A percentile compares a stretch with the other conserved stretches of the same genome.
Conservation (phyloP, 2,797 vertebrate genomes). For the Etheostoma nigrum region DNA sequence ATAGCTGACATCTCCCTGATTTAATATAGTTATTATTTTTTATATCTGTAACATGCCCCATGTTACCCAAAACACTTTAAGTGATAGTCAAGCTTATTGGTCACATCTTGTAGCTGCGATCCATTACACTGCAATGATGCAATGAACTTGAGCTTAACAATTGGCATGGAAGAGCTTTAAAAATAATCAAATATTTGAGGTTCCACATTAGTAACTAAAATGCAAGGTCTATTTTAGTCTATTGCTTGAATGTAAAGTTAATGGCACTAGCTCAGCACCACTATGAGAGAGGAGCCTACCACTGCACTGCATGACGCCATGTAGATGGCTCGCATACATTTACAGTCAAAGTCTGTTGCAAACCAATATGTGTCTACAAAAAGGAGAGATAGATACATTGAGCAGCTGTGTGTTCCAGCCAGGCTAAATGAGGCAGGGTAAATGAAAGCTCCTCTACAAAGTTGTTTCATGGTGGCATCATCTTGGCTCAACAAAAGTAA, state of each 20-base stretch:
- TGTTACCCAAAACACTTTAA: not conserved
- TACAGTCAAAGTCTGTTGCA: conserved; percentile 18
- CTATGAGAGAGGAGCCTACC: not conserved
- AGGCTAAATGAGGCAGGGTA: conserved; percentile 64
- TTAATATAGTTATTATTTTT: conserved; percentile 1
- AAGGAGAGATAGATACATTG: conserved; percentile 23
- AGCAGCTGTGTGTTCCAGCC: conserved; percentile 60
- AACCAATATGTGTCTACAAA: conserved; percentile 6
- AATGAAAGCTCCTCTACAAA: conserved; percentile 49
- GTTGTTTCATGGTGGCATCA: conserved; percentile 44
- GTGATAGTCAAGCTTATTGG: not conserved
- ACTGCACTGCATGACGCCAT: conserved; percentile 14
- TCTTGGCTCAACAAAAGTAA: conserved; percentile 40
- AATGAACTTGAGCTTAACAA: not conserved
- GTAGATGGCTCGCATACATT: not conserved
- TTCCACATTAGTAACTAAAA: not conserved
- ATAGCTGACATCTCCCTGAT: not conserved
- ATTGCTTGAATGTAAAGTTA: not conserved
- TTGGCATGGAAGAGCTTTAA: not conserved
- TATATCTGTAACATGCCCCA: not conserved
- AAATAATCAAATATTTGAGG: not conserved
- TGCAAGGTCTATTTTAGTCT: not conserved
- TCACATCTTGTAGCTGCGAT: not conserved
- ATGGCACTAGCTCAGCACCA: not conserved
- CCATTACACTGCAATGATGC: not conserved